Conservation (phyloP, 37 sponge, comb jelly and placozoan genomes). For the Lycopodina hypogea region DNA sequence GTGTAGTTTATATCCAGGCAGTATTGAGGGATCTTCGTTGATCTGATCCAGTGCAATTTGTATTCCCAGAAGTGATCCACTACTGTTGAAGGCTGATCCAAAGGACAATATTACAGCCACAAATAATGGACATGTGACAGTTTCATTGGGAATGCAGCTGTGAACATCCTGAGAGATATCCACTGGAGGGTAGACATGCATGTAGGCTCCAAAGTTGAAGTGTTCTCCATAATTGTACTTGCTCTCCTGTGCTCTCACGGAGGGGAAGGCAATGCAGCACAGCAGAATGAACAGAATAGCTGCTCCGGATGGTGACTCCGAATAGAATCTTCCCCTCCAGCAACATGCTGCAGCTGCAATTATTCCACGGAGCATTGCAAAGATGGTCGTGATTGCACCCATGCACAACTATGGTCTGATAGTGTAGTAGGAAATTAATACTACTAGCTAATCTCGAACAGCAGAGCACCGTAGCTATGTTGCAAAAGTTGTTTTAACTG, state of each 20-base stretch:
- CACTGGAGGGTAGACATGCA: conserved; percentile 10
- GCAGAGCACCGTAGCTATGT: too few species aligned
- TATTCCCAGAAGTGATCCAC: conserved; percentile 12
- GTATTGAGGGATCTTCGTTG: conserved; percentile 17
- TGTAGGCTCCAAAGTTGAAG: conserved; percentile 7
- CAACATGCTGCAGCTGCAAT: too few species aligned
- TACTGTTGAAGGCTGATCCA: conserved; percentile 23
- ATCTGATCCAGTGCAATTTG: conserved; percentile 36
- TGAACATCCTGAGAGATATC: conserved; percentile 5
- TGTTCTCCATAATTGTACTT: neutral
- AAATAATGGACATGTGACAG: conserved; percentile 8
- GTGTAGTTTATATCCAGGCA: conserved; percentile 32
- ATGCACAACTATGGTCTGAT: too few species aligned
- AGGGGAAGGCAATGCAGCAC: neutral
- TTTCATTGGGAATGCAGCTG: neutral
- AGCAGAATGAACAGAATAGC: neutral
- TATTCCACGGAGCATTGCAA: too few species aligned
- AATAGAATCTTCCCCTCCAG: too few species aligned
- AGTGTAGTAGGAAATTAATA: too few species aligned
- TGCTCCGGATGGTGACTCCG: neutral
- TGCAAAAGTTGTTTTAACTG: too few species aligned
- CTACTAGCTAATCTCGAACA: too few species aligned
- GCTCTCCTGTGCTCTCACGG: neutral
- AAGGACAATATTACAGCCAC: conserved; percentile 22
- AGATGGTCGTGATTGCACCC: too few species aligned